Base-by-base conservation (phyloP, 2,113 vertebrate genomes). In the Sinocyclocheilus rhinocerous region DNA sequence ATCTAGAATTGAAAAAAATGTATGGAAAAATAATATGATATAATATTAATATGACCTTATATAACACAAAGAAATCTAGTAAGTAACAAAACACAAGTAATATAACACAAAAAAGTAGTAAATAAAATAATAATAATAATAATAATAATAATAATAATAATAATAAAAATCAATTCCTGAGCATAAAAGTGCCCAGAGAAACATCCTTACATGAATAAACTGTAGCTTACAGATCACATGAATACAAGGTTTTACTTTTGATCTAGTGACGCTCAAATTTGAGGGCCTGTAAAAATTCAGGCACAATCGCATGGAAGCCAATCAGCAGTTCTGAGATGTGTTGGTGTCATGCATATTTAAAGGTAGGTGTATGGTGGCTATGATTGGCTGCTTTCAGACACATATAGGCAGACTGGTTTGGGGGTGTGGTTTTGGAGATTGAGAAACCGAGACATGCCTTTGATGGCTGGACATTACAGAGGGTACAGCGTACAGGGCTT, bases 321-420 rank as follows among this genome's bases (percentile, higher is more conserved):
- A 94, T 95, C 93, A 94, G 91, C 87, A 69, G 91, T 89, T 85
- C 85, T 88, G 76, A 90, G 87, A 91, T 91, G 84, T 76, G 61
- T 63, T 88, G 86, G 80, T 91, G 91, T 92, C 90, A 93, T 94
- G 88, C 84, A 92, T 90, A 90, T 94, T 93, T 92, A 86, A 92
- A 90, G 78, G 81, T 83, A 48, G 90, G 87, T 90, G 57, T 33
- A 80, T 88, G 83, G 82, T 70, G 59, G 65, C 79, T 76, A 77
- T 83, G 63, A 83, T 42, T 57, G 76, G 76, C 72, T 76, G 50
- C 11, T 70, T 85, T 42, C 59, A 79, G 4, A 81, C 57, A 42
- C 11, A 45, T 42, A 50, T 59, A n/a, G 7, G n/a, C 24, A 67
- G 20, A 50, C 48, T 72, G 48, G 61, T 45, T 33, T 55, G 26